phyloP scores from a whole-genome alignment of 2,888 invertebrate species.

The Leptinotarsa haldemani region DNA sequence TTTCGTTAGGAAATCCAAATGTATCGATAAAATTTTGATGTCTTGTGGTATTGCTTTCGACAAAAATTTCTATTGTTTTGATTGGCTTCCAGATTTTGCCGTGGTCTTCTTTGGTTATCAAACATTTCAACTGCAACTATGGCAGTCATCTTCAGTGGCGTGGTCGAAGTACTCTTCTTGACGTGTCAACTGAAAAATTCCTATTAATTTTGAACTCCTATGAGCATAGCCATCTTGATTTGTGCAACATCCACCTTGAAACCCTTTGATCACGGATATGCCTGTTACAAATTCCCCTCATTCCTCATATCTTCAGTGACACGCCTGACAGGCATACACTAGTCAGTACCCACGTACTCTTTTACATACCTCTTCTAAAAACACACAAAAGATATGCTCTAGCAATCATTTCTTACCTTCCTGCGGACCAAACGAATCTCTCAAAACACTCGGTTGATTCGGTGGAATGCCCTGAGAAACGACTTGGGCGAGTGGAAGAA shows the following conservation, averaged over 20 bases:
- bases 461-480: conserved; percentile 60
- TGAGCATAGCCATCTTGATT: neutral
- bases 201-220: too few species aligned
- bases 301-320: neutral
- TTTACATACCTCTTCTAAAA: conserved; percentile 33
- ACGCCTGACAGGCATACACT: conserved; percentile 13
- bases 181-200: too few species aligned
- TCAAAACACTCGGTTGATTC: conserved; percentile 22
- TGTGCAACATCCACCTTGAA: neutral
- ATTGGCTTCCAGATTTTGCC: too few species aligned
- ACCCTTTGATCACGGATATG: neutral
- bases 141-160: too few species aligned
- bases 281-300: neutral
- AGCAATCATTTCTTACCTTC: conserved; percentile 51
- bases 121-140: too few species aligned
- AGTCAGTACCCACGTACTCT: conserved; percentile 12
- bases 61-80: too few species aligned
- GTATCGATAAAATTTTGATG: too few species aligned
- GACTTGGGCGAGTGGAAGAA: conserved; percentile 56
- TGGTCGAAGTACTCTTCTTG: too few species aligned
- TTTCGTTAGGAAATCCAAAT: too few species aligned
- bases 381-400: conserved; percentile 45
- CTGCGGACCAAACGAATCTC: conserved; percentile 35
- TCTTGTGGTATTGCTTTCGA: too few species aligned
- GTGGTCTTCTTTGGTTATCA: too few species aligned